Percentiles rank a stretch among this genome's conserved stretches.
Conservation (phyloP, 2,113 vertebrate genomes). For the Vombatus ursinus region DNA sequence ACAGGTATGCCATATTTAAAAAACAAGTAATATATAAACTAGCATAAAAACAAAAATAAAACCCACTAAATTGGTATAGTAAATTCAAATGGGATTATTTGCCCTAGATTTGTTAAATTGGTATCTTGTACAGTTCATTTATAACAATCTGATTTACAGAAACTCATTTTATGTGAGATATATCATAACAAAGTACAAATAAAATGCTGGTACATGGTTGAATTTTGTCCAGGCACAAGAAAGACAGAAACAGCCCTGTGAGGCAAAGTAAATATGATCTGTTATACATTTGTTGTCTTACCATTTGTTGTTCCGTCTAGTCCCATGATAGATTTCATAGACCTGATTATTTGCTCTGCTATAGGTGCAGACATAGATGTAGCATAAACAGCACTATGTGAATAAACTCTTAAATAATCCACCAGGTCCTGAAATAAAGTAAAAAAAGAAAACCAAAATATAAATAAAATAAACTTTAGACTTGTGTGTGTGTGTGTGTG, state of each 20-base stretch:
- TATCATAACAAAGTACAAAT: neutral
- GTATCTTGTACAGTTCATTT: neutral
- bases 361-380: constrained; percentile 90
- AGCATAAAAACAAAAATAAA: neutral
- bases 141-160: neutral
- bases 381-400: constrained; percentile 92
- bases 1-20: neutral
- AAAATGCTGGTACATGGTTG: neutral
- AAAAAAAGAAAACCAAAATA: constrained; percentile 61
- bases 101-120: neutral
- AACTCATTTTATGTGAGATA: neutral
- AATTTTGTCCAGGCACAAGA: neutral
- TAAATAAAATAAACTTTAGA: constrained; percentile 69
- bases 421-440: constrained; percentile 88
- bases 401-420: constrained; percentile 91
- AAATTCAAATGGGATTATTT: neutral
- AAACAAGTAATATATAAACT: neutral
- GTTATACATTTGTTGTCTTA: constrained; percentile 77
- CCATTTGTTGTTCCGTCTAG: constrained; percentile 89
- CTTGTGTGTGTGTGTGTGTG: neutral
- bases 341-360: constrained; percentile 90
- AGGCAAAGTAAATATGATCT: neutral
- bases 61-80: neutral
- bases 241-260: neutral
- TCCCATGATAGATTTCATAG: constrained; percentile 92